These are phyloP conservation scores for Amia ocellicauda DNA, from an alignment of 2,113 vertebrate genomes.

Conservation along the genomic window DNA sequence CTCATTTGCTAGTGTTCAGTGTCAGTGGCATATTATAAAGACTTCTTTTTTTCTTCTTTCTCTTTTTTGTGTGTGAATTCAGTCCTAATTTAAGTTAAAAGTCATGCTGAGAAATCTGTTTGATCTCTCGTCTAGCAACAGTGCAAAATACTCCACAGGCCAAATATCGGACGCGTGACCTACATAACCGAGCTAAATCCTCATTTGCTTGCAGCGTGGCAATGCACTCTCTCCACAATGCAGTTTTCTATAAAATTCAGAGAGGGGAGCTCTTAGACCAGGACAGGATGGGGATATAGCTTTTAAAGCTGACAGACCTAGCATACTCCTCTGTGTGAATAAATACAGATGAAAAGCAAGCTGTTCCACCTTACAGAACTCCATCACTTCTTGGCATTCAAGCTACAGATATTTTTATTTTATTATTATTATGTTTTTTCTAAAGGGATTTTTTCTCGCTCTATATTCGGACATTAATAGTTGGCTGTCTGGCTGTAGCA, in stretches of 20 bases:
- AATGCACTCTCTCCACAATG: constrained; percentile 34
- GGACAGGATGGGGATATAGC: constrained; percentile 29
- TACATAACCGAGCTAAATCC: constrained; percentile 43
- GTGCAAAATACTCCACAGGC: constrained; percentile 43
- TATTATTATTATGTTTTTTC: no score
- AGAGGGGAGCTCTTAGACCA: constrained; percentile 96
- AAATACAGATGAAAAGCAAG: constrained; percentile 73
- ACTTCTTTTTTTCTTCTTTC: neutral
- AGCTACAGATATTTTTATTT: constrained; percentile 54
- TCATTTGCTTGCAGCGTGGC: constrained; percentile 45
- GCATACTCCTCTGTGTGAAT: neutral
- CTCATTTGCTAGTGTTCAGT: neutral
- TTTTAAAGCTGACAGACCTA: neutral
- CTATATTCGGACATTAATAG: constrained; percentile 33
- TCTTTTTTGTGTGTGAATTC: constrained; percentile 13
- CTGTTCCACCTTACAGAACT: constrained; percentile 75
- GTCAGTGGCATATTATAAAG: neutral
- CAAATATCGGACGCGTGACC: constrained; percentile 51
- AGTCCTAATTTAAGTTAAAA: constrained; percentile 37
- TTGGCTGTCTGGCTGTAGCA: constrained; percentile 35
- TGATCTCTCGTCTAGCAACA: constrained; percentile 34
- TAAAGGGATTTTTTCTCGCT: constrained; percentile 9
- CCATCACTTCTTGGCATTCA: constrained; percentile 54
- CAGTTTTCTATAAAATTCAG: constrained; percentile 72
- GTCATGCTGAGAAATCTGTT: constrained; percentile 35